These are phyloP conservation scores for Leucophenga maculata DNA, from an alignment of 2,888 invertebrate genomes.

Conservation along the genomic window DNA sequence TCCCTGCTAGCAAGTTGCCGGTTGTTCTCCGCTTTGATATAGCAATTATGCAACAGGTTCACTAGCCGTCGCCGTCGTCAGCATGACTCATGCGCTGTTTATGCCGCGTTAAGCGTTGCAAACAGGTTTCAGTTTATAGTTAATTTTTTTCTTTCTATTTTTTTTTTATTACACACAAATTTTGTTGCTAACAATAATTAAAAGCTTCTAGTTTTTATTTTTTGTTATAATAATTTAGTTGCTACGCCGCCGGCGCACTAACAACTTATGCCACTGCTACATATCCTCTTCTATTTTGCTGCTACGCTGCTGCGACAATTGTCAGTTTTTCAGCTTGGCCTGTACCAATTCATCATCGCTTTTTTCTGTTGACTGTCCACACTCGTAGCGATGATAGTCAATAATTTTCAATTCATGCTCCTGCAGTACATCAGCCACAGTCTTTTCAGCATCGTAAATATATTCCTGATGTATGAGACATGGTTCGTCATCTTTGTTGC, in stretches of 20 bases:
- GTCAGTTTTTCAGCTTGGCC: conserved; percentile 57
- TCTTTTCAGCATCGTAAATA: conserved; percentile 82
- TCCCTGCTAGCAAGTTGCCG: conserved; percentile 45
- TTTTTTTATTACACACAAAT: conserved; percentile 22
- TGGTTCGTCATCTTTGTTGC: conserved; percentile 82
- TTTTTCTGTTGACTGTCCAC: conserved; percentile 78
- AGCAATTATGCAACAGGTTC: conserved; percentile 3
- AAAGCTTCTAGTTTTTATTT: conserved; percentile 8
- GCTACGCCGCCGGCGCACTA: not conserved
- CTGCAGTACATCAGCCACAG: conserved; percentile 81
- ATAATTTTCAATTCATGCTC: conserved; percentile 79
- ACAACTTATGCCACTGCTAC: not conserved
- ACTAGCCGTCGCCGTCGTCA: not conserved
- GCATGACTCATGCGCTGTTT: conserved; percentile 50
- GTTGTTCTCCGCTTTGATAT: conserved; percentile 36
- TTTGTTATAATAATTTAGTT: not conserved
- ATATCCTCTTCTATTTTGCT: conserved; percentile 11
- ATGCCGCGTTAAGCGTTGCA: conserved; percentile 20
- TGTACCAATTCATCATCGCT: conserved; percentile 55
- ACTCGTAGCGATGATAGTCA: conserved; percentile 90
- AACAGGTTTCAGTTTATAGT: conserved; percentile 27
- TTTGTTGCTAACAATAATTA: conserved; percentile 7
- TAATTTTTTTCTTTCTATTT: conserved; percentile 40
- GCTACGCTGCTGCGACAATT: conserved; percentile 43
- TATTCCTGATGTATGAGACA: conserved; percentile 90